Base-by-base conservation (phyloP, 1,140 invertebrate species). In the Thaumatotibia leucotreta region DNA sequence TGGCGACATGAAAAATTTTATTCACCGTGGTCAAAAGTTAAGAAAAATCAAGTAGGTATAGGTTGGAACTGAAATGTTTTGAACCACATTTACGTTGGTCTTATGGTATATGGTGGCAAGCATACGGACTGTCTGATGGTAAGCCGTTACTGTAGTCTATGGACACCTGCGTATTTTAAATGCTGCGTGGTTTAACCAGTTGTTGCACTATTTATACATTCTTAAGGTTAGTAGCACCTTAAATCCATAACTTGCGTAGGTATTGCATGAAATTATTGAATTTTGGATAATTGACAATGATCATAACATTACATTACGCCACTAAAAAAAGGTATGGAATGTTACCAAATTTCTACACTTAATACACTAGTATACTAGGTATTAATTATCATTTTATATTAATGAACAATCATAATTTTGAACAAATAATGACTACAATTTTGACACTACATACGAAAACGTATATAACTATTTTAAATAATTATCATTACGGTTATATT, bases 401-500 rank as follows among this genome's bases (percentile, higher is more conserved):
- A 61, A 27, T 32, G n/a, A 61, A 61, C 1, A 20, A 31, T 33
- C 8, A 32, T 0, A 33, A 23, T 33, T 33, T 35, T 62, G 32
- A 62, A 62, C 61, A 20, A 20, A 62, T 33, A n/a, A 32, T 62
- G 17, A 32, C 32, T 33, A 35, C 10, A 27, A 52, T 52, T 52
- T 52, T 10, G 11, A 24, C 8, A 58, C 52, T 58, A 58, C 5
- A 5, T 27, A 58, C n/a, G 9, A 9, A 58, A 29, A 17, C 6
- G n/a, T n/a, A n/a, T n/a, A 24, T 35, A 17, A 62, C 22, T 62
- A 62, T 32, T 20, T 62, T 35, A 23, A 62, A 32, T 62, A 58
- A 58, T 58, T 9, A 58, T 58, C 52, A 58, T 58, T 58, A 58
- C 29, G 52, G 27, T 58, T 27, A 58, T 5, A 58, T 39, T 39